A percentile compares a stretch with the other conserved stretches of the same genome.
Evolutionary conservation across 2,888 invertebrate genomes (phyloP).

Genomic region (Hydrotaea diabolus): DNA sequence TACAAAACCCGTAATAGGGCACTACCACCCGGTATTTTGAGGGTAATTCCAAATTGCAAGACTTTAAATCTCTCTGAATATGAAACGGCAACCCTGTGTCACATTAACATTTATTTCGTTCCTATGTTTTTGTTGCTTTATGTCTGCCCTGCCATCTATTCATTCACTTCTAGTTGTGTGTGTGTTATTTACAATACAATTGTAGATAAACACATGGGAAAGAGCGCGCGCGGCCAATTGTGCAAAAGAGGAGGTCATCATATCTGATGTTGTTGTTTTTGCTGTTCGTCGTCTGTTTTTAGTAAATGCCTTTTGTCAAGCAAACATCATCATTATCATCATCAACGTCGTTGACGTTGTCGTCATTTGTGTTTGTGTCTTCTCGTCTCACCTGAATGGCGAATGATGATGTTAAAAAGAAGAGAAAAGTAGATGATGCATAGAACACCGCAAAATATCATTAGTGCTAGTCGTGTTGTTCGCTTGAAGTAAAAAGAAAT

Average conservation of each 20-base stretch:
- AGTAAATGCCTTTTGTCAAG: constrained; percentile 31
- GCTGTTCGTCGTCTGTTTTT: constrained; percentile 46
- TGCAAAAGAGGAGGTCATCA: constrained; percentile 59
- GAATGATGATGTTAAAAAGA: neutral
- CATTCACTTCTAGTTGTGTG: constrained; percentile 24
- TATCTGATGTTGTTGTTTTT: constrained; percentile 22
- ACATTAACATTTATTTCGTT: constrained; percentile 33
- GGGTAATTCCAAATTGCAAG: too few species aligned
- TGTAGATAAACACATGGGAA: constrained; percentile 21
- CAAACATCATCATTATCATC: constrained; percentile 14
- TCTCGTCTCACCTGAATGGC: constrained; percentile 33
- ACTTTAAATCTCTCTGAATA: too few species aligned
- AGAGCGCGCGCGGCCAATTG: constrained; percentile 46
- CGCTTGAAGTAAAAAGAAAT: constrained; percentile 6
- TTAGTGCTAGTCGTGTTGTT: neutral
- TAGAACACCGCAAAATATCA: neutral
- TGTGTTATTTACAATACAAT: constrained; percentile 33
- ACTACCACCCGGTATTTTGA: too few species aligned
- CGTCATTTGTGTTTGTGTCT: neutral
- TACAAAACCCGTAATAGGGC: too few species aligned
- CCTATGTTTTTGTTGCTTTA: constrained; percentile 9
- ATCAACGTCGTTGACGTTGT: neutral
- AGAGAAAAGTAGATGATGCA: neutral
- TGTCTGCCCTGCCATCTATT: constrained; percentile 26
- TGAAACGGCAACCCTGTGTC: constrained; percentile 1